Evolutionary conservation across 2,888 invertebrate species (phyloP).

Genomic region (Cosmopolites sordidus): DNA sequence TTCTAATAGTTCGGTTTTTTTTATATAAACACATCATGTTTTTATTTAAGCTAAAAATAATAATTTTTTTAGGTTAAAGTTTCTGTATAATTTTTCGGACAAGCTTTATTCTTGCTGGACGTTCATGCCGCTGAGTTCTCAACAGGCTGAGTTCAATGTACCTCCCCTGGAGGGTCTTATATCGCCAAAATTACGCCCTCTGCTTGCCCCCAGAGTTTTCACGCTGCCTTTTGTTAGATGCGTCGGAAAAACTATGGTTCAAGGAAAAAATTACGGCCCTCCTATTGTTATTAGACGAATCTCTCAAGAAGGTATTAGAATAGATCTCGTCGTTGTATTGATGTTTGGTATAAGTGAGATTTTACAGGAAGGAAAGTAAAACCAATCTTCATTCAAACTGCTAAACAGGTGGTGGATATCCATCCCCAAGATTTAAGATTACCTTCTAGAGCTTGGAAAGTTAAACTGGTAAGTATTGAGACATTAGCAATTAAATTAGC

Average conservation of each 20-base stretch:
- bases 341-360: too few relatives aligned
- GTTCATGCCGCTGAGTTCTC: slow-evolving; percentile 49
- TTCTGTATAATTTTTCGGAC: slow-evolving; percentile 60
- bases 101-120: slow-evolving; percentile 58
- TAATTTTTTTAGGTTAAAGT: slow-evolving; percentile 47
- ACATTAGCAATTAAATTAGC: too few relatives aligned
- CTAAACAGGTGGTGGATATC: slow-evolving; percentile 59
- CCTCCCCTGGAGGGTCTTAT: slow-evolving; percentile 48
- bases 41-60: neutral
- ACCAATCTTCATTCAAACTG: slow-evolving; percentile 60
- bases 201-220: slow-evolving; percentile 58
- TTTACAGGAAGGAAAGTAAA: slow-evolving; percentile 50
- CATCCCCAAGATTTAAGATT: slow-evolving; percentile 55
- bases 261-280: slow-evolving; percentile 62
- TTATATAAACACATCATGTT: too few relatives aligned
- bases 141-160: slow-evolving; percentile 46
- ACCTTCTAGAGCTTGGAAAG: slow-evolving; percentile 64
- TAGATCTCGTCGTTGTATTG: too few relatives aligned
- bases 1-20: too few relatives aligned
- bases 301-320: slow-evolving; percentile 51
- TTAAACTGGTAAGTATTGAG: slow-evolving; percentile 50
- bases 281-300: slow-evolving; percentile 60
- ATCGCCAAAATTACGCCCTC: slow-evolving; percentile 50
- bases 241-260: slow-evolving; percentile 63
- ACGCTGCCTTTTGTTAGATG: slow-evolving; percentile 60